These are phyloP conservation scores for Platypus cylindrus DNA, from an alignment of 2,888 invertebrate species.

Conservation along the genomic window DNA sequence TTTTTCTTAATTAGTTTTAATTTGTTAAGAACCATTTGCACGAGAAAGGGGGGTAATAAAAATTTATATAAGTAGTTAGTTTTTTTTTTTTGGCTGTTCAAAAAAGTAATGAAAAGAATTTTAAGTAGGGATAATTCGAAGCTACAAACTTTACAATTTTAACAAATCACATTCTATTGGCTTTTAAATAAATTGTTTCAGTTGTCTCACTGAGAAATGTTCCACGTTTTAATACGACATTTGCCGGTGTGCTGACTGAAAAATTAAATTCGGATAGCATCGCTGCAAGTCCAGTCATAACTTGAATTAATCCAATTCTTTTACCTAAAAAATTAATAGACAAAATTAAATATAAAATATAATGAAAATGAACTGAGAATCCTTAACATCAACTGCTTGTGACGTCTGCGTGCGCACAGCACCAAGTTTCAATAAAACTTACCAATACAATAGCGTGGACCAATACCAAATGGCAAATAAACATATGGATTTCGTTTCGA, in stretches of 20 bases:
- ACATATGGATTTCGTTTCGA: slow-evolving; percentile 20
- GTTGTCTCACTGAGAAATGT: slow-evolving; percentile 9
- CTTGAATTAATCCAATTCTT: slow-evolving; percentile 18
- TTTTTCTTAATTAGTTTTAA: slow-evolving; percentile 9
- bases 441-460: slow-evolving; percentile 28
- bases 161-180: slow-evolving; percentile 8
- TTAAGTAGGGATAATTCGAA: no score
- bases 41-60: not conserved
- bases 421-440: no score
- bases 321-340: slow-evolving; percentile 14
- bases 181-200: slow-evolving; percentile 13
- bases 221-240: slow-evolving; percentile 12
- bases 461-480: slow-evolving; percentile 27
- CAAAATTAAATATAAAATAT: no score
- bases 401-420: no score
- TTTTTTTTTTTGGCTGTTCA: not conserved
- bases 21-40: slow-evolving; percentile 4
- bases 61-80: not conserved
- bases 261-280: slow-evolving; percentile 14
- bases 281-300: slow-evolving; percentile 14
- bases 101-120: no score
- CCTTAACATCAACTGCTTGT: no score
- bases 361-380: no score
- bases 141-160: no score
- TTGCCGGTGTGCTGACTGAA: slow-evolving; percentile 14